Conservation (phyloP, 2,797 vertebrate species). For the Hippopotamyrus pictus region DNA sequence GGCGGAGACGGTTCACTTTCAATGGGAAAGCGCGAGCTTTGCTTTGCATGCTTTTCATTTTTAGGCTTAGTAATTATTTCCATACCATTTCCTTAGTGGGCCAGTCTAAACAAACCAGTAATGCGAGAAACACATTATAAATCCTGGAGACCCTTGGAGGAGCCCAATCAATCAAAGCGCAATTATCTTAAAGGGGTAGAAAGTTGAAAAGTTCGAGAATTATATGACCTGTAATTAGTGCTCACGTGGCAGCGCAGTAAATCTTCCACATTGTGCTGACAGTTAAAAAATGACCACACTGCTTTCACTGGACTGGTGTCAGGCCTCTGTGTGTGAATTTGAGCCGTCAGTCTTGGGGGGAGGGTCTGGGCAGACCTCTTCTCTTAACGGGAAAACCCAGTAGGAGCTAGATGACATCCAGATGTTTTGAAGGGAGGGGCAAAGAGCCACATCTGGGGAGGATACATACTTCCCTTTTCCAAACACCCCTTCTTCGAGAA, state of each 20-base stretch:
- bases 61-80: neutral
- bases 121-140: neutral
- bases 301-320: neutral
- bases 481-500: neutral
- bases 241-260: neutral
- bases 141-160: neutral
- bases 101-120: neutral
- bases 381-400: slow-evolving; percentile 31
- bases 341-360: neutral
- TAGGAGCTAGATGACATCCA: slow-evolving; percentile 46
- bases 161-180: neutral
- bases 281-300: neutral
- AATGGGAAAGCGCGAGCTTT: neutral
- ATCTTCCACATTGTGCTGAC: neutral
- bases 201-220: neutral
- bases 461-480: neutral
- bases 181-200: neutral
- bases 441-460: neutral
- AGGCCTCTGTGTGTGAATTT: neutral
- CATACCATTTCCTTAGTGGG: neutral
- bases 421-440: slow-evolving; percentile 47
- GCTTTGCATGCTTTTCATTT: neutral
- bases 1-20: neutral
- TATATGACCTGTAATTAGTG: neutral
- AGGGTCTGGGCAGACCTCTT: slow-evolving; percentile 23